A percentile compares a stretch with the other conserved stretches of the same genome.
These are phyloP conservation scores for Trimorus sp. DNA, from an alignment of 2,888 invertebrate species.

Conservation along the genomic window DNA sequence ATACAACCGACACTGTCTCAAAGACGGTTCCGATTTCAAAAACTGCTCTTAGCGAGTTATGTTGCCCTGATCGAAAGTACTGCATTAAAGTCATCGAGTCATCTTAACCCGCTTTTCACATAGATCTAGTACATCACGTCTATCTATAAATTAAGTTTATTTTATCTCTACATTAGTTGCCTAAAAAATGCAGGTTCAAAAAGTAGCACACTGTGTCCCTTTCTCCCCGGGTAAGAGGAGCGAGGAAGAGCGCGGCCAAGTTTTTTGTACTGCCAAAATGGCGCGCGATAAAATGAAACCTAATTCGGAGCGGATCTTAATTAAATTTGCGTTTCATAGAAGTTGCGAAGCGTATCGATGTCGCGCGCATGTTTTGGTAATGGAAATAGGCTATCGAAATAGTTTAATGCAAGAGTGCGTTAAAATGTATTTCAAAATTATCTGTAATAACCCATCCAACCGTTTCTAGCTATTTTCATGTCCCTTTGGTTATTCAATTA, in stretches of 20 bases:
- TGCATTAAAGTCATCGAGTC: slow-evolving; percentile 63
- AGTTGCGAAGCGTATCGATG: too few relatives aligned
- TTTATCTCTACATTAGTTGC: slow-evolving; percentile 39
- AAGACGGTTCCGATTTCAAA: slow-evolving; percentile 54
- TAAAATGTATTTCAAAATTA: too few relatives aligned
- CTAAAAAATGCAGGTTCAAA: slow-evolving; percentile 58
- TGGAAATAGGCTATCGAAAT: too few relatives aligned
- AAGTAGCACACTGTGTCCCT: slow-evolving; percentile 62
- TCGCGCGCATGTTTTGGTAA: too few relatives aligned
- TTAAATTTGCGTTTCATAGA: slow-evolving; percentile 17
- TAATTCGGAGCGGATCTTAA: slow-evolving; percentile 33
- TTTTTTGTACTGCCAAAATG: slow-evolving; percentile 55
- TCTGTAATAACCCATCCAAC: too few relatives aligned
- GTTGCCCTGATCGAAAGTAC: slow-evolving; percentile 51
- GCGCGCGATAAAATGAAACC: slow-evolving; percentile 40
- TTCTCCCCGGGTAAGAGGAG: slow-evolving; percentile 50
- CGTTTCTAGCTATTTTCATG: too few relatives aligned
- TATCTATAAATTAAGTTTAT: slow-evolving; percentile 57
- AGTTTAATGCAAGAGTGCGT: too few relatives aligned
- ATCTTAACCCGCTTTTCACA: slow-evolving; percentile 57
- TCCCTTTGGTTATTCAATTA: too few relatives aligned
- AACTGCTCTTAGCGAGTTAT: slow-evolving; percentile 33
- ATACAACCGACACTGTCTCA: slow-evolving; percentile 25
- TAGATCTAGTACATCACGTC: slow-evolving; percentile 44
- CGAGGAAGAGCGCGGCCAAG: slow-evolving; percentile 38